Base-by-base conservation (phyloP, 2,888 invertebrate species). In the Ormyrus rosae region DNA sequence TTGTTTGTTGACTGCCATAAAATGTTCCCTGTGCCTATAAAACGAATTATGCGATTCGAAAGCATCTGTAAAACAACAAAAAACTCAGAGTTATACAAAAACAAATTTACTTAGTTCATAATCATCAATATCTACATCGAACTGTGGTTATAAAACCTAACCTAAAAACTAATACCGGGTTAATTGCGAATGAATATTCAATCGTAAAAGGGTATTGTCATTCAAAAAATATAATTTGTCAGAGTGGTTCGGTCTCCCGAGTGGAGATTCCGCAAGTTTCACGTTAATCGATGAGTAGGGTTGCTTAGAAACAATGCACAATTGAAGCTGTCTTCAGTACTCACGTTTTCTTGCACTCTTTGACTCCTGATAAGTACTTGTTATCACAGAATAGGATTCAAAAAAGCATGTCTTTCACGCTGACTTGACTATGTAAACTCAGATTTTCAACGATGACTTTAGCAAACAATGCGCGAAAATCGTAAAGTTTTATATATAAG, bases 1-100 rank as follows among this genome's bases (percentile, higher is more conserved):
- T 97, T 96, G 84, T 94, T 95, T 0, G 91, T 84, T 0, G 92
- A 91, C 6, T 94, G 93, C 86, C 93, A 92, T 50, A 92, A 91
- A 71, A 91, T 83, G 6, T 91, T 91, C 80, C 92, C 92, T n/a
- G 92, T 92, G 87, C 95, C 94, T 48, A 94, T 86, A 77, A 93
- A 92, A 74, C 94, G 92, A 71, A 93, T 87, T 65, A 94, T 89
- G 84, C 93, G 91, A 88, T 93, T 93, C 84, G 93, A 91, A 89
- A 94, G 92, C 93, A 94, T 94, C 93, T 93, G 91, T 63, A 91
- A 92, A 34, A 34, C 9, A 65, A 74, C 51, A n/a, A 5, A 48
- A 51, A 73, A 55, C 68, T 10, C 34, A 51, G 63, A 51, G 63
- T 67, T 64, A 65, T 51, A 58, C 6, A 64, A 64, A n/a, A 55